Evolutionary conservation across 2,888 invertebrate genomes (phyloP).

Genomic region (Eupsilia transversa): DNA sequence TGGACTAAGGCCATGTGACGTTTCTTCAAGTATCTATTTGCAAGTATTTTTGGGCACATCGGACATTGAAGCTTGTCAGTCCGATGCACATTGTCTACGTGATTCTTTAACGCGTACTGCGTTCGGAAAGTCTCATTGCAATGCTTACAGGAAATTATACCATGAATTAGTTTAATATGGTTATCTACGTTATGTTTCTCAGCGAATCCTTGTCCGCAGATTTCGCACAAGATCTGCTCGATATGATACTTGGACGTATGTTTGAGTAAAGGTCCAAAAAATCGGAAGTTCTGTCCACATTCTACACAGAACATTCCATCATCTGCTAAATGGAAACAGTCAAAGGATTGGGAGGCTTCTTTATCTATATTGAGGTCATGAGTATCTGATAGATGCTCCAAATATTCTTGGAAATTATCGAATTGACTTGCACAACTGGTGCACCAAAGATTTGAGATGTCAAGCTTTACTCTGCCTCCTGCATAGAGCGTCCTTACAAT

Average conservation of each 20-base stretch:
- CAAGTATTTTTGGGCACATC: conserved; percentile 60
- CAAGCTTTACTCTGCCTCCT: conserved; percentile 71
- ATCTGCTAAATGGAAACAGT: conserved; percentile 74
- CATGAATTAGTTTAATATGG: conserved; percentile 73
- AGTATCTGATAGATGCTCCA: conserved; percentile 66
- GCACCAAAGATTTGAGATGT: conserved; percentile 73
- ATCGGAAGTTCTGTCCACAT: conserved; percentile 75
- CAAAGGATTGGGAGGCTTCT: conserved; percentile 62
- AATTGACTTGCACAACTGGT: conserved; percentile 69
- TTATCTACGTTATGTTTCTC: conserved; percentile 70
- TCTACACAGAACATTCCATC: conserved; percentile 73
- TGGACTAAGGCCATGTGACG: conserved; percentile 69
- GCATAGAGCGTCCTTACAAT: conserved; percentile 55
- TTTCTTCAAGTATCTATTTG: conserved; percentile 62
- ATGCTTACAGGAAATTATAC: conserved; percentile 70
- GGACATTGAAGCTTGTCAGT: conserved; percentile 57
- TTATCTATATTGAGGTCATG: conserved; percentile 68
- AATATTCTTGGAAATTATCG: conserved; percentile 67
- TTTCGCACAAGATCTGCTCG: conserved; percentile 73
- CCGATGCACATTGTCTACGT: conserved; percentile 57
- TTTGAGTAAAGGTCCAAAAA: conserved; percentile 74
- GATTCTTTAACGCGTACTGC: conserved; percentile 51
- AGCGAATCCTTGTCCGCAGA: conserved; percentile 77
- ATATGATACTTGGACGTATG: conserved; percentile 75
- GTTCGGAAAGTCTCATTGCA: conserved; percentile 69